phyloP scores from a whole-genome alignment of 2,113 vertebrate genomes.

The Reinhardtius hippoglossoides region DNA sequence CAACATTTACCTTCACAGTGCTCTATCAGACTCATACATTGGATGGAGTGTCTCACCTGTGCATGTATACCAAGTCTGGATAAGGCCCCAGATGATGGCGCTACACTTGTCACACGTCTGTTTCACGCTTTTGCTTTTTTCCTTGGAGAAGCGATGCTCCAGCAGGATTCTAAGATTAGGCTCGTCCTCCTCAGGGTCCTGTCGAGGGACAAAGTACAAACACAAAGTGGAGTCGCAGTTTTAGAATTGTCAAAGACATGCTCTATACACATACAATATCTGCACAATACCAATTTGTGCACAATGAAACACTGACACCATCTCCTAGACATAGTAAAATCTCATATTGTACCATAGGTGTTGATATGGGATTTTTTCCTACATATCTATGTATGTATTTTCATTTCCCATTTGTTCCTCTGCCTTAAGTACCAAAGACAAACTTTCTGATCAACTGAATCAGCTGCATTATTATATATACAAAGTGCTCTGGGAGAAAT shows the following conservation, averaged over 20 bases:
- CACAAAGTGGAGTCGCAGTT: not conserved
- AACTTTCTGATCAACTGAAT: not conserved
- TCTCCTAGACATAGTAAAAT: too few species aligned
- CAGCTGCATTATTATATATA: not conserved
- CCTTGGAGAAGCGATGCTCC: slow-evolving; percentile 97
- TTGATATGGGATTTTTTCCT: not conserved
- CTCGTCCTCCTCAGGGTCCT: slow-evolving; percentile 96
- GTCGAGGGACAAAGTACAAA: not conserved
- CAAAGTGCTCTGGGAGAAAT: slow-evolving; percentile 15
- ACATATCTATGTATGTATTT: not conserved
- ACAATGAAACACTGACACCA: not conserved
- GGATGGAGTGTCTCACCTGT: slow-evolving; percentile 85
- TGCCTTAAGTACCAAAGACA: not conserved
- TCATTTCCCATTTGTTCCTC: too few species aligned
- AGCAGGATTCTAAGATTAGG: slow-evolving; percentile 91
- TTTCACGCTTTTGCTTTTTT: slow-evolving; percentile 98
- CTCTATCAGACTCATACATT: not conserved
- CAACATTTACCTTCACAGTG: not conserved
- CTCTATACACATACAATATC: not conserved
- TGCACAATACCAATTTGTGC: not conserved
- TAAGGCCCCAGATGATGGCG: slow-evolving; percentile 96
- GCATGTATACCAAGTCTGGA: slow-evolving; percentile 99
- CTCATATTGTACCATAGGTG: not conserved
- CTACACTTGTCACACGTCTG: slow-evolving; percentile 97
- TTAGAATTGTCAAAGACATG: not conserved